Conservation (phyloP, 1,140 invertebrate genomes). For the Drosophila ironensis region DNA sequence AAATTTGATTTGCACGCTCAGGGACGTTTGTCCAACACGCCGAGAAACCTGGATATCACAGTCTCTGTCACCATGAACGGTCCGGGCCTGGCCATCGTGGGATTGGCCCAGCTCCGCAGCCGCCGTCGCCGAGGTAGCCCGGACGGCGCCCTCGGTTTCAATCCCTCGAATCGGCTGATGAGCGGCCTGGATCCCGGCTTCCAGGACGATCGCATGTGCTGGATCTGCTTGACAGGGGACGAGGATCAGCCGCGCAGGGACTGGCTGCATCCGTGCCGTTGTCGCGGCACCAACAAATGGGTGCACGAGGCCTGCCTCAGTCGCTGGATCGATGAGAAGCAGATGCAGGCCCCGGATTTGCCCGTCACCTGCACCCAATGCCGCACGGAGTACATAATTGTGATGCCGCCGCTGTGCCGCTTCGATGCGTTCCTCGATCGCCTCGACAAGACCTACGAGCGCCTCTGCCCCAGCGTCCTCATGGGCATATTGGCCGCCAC, state of each 20-base stretch:
- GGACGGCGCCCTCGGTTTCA: too few species aligned
- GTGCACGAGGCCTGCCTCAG: slow-evolving; percentile 58
- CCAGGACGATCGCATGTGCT: slow-evolving; percentile 47
- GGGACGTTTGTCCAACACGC: too few species aligned
- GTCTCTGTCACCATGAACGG: neutral
- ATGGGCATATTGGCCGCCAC: slow-evolving; percentile 50
- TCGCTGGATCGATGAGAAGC: slow-evolving; percentile 63
- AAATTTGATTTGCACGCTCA: neutral
- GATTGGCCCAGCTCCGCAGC: neutral
- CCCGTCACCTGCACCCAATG: slow-evolving; percentile 49
- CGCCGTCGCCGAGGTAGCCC: neutral
- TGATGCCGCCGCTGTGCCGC: slow-evolving; percentile 38
- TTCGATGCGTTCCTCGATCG: slow-evolving; percentile 40
- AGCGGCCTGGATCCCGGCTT: slow-evolving; percentile 9
- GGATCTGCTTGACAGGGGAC: slow-evolving; percentile 55
- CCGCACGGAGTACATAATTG: slow-evolving; percentile 56
- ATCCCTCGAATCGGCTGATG: neutral
- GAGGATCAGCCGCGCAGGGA: slow-evolving; percentile 35
- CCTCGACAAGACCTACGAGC: slow-evolving; percentile 31
- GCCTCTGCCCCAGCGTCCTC: slow-evolving; percentile 48
- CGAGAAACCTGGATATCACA: neutral
- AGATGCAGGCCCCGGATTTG: slow-evolving; percentile 24
- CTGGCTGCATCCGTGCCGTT: slow-evolving; percentile 62
- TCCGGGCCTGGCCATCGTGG: neutral
- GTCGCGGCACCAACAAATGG: slow-evolving; percentile 67